Evolutionary conservation across 2,888 invertebrate species (phyloP), one percentile per base, ranked within the genome.

Genomic region (Exocentrus adspersus): DNA sequence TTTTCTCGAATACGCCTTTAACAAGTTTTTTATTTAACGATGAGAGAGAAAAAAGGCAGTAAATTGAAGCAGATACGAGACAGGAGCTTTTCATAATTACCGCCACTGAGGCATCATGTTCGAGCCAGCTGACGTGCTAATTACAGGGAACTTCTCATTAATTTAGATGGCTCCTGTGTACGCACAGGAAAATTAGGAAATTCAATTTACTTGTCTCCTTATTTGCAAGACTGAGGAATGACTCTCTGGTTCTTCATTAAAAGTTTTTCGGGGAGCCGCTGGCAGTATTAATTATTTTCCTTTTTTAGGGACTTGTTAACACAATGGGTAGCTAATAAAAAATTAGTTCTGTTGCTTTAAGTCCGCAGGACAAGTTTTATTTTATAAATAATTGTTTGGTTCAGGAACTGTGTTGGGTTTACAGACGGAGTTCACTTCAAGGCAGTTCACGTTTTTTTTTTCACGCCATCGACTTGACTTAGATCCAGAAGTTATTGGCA

Each of bases 101-200:
- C 65, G 30, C 46, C 61, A 62, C 42, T 58, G 64, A 60, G 67
- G 66, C 62, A 64, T 69, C 64, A 58, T 63, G 64, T 69, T 69
- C 62, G 60, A 64, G 63, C 60, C 69, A 67, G 67, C 67, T 67
- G 67, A 65, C 64, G 62, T 60, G 59, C 67, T 67, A 69, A 69
- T 69, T 69, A 69, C 61, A 51, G 65, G 56, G 60, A 58, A 65
- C 53, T 64, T 65, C 63, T 62, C 62, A 62, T 67, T 62, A 62
- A 68, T 64, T 64, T 61, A 62, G 61, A 65, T 68, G 58, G 65
- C 65, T 56, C 54, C 59, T 62, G 59, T 64, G 43, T 43, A 53
- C 59, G 54, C 48, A 53, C 51, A 46, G 54, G 43, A 45, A 60
- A 64, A 20, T 57, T 43, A 46, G 54, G 43, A 45, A 60, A 64